phyloP scores from a whole-genome alignment of 2,113 vertebrate species.

The Haemorhous mexicanus region DNA sequence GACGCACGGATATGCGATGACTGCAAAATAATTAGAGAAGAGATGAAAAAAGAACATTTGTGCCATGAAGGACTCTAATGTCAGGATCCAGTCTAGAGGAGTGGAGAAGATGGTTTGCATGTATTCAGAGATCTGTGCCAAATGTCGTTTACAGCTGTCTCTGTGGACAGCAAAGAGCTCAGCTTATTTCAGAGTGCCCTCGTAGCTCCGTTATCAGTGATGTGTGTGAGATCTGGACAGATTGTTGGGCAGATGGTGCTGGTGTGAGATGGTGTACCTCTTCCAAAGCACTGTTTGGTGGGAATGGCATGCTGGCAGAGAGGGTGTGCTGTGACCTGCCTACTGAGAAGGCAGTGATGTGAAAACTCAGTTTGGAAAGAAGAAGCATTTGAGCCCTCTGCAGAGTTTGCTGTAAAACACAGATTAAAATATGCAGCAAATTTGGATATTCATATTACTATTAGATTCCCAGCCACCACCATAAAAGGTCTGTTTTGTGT shows the following conservation, averaged over 20 bases:
- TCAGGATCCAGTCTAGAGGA: neutral
- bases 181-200: neutral
- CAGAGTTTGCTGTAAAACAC: neutral
- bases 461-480: neutral
- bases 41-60: neutral
- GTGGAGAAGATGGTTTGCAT: neutral
- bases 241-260: neutral
- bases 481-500: neutral
- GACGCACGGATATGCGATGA: neutral
- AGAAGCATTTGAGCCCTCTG: neutral
- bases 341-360: neutral
- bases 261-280: too few relatives aligned
- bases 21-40: neutral
- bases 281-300: neutral
- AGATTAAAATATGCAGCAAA: neutral
- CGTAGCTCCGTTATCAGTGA: neutral
- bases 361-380: neutral
- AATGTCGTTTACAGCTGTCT: neutral
- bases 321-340: neutral
- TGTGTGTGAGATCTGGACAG: neutral
- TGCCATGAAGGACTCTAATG: constrained; percentile 1
- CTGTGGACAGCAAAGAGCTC: neutral
- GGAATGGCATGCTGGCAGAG: neutral
- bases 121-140: neutral
- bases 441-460: neutral